These are phyloP conservation scores for Rhaphigaster nebulosa DNA, from an alignment of 2,888 invertebrate species.

Conservation along the genomic window DNA sequence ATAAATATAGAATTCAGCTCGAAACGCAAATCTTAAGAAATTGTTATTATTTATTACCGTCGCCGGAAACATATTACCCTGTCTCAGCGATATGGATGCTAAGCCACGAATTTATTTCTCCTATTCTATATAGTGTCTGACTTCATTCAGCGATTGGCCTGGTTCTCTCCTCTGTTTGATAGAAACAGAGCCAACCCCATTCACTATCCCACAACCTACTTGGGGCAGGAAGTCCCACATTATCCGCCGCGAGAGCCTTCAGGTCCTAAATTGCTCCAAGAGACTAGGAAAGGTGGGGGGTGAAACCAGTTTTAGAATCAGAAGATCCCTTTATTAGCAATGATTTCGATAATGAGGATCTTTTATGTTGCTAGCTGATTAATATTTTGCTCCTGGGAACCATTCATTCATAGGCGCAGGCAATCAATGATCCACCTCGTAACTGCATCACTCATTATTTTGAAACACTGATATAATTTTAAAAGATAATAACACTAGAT, in stretches of 20 bases:
- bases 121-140: not conserved
- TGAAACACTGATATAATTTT: not conserved
- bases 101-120: not conserved
- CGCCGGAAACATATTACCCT: no score
- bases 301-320: slow-evolving; percentile 9
- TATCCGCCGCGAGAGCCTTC: not conserved
- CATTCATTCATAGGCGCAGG: not conserved
- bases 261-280: not conserved
- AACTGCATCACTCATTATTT: not conserved
- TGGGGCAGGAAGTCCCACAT: slow-evolving; percentile 27
- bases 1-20: no score
- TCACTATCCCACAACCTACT: slow-evolving; percentile 21
- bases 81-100: no score
- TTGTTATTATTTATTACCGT: no score
- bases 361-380: not conserved
- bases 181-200: not conserved
- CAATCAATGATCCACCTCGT: not conserved
- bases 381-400: slow-evolving; percentile 37
- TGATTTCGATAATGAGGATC: slow-evolving; percentile 29
- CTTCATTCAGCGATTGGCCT: not conserved
- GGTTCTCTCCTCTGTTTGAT: not conserved
- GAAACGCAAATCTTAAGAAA: no score
- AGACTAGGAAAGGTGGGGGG: not conserved
- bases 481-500: not conserved
- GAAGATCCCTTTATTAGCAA: slow-evolving; percentile 10